Evolutionary conservation across 2,113 vertebrate species (phyloP), one percentile per base, ranked within the genome.

Genomic region (Vidua macroura): DNA sequence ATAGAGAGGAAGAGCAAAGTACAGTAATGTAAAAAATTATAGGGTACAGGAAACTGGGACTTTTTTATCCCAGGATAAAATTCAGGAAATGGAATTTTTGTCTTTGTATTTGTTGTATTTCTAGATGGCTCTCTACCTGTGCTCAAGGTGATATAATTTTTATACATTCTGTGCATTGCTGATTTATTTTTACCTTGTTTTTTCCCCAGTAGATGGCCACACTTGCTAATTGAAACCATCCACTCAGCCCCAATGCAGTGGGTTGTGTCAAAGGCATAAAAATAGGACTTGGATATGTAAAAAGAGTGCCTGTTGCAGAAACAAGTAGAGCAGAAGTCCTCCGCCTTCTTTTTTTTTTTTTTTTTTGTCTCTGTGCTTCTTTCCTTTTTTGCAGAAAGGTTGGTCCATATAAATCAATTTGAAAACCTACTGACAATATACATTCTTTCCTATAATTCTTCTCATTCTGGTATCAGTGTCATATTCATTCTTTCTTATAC

Each of bases 201-300:
- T 75, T 63, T 33, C 52, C 41, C 93, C 92, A 75, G 90, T 31
- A 95, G 90, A 58, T 94, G 93, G 95, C 96, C 53, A 87, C 93
- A 91, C 53, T 93, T 82, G 35, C 62, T 79, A 87, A 85, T 14
- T 76, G 53, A 90, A 96, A 60, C 19, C 66, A 82, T 73, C 15
- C 37, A 18, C 22, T 69, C 33, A 51, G 20, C 18, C 21, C 8
- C 1, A 1, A 68, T 6, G 21, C 35, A 75, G 20, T 30, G 9
- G 7, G 18, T 39, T 75, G 52, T 8, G 8, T 55, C 27, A 84
- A 89, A 89, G 30, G 18, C 12, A 78, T 39, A 78, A 81, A 89
- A 86, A 60, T 9, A 86, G 25, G 19, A 52, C 28, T 14, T 87
- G 58, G 17, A 18, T 39, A 13, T 24, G 12, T 67, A 81, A 77